Conservation (phyloP, 2,888 invertebrate species). For the Rhogogaster chlorosoma region DNA sequence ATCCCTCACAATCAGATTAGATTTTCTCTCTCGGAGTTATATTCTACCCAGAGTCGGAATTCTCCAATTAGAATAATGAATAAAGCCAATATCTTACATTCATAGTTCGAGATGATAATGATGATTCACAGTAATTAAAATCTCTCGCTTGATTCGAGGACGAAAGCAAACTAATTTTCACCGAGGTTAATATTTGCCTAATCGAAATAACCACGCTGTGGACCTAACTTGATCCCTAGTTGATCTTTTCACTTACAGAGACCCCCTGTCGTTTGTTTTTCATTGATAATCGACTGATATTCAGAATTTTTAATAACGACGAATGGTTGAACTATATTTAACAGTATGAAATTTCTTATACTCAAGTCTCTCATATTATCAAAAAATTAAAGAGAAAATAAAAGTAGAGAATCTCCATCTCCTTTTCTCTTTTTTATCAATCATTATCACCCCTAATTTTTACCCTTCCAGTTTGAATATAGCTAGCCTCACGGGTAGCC, state of each 20-base stretch:
- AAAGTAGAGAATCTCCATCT: background rate
- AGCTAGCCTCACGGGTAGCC: background rate
- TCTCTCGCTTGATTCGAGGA: conserved; percentile 2
- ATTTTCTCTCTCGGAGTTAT: background rate
- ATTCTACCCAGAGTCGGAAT: background rate
- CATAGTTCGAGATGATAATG: background rate
- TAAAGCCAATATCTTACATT: background rate
- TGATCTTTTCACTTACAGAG: conserved; percentile 16
- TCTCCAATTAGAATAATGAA: background rate
- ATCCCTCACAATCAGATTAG: no score
- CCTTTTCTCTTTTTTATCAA: background rate
- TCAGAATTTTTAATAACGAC: background rate
- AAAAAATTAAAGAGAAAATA: background rate
- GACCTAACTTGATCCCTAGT: background rate
- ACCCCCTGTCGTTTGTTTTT: background rate
- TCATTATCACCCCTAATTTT: background rate
- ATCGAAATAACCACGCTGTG: conserved; percentile 13
- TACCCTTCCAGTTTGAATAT: background rate
- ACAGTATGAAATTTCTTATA: background rate
- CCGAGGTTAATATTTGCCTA: conserved; percentile 34
- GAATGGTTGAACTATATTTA: background rate
- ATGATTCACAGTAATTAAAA: conserved; percentile 9
- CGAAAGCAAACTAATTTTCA: conserved; percentile 31
- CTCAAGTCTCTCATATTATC: background rate
- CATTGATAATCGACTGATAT: background rate